Base-by-base conservation (phyloP, 2,113 vertebrate genomes). In the Microtus pennsylvanicus region DNA sequence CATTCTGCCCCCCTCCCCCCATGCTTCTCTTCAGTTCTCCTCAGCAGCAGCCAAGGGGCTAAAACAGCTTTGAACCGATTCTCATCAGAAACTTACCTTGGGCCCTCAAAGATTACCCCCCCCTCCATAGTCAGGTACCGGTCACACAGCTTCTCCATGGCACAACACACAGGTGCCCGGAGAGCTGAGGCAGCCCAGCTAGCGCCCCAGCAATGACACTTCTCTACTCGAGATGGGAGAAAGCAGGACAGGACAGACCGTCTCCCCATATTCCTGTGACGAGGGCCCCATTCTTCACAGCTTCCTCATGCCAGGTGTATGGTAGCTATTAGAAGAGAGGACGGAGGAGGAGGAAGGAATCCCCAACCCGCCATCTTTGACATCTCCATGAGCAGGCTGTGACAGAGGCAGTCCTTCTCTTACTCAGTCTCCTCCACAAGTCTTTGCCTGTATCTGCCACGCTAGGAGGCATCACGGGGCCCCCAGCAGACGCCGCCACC, bases 11-110 rank as follows among this genome's bases (percentile, higher is more conserved):
- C 52, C 52, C 52, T 52, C 52, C 52, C 42, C 38, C 1, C 11
- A 28, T n/a, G 33, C 22, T n/a, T 69, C 83, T 58, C 78, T 26
- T 38, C 38, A n/a, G 6, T 67, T 35, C 9, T 52, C 33, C 26
- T 2, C 0, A 6, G 47, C 0, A 1, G 14, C 38, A 75, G 28
- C 87, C 38, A 8, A n/a, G 14, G 2, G 19, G 55, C 33, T 63
- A 87, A 50, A 12, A 38, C n/a, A 42, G 67, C 65, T 83, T 70
- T 42, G 63, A 70, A 69, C 1, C 4, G 7, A 69, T 42, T 93
- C 50, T 86, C 77, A 52, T 52, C 26, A 47, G 45, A 52, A 19
- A 30, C 35, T 69, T 30, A 16, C 47, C 88, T 12, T 21, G 21
- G 0, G 38, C 80, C 7, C 77, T 50, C 30, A 9, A 0, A 85